Conservation (phyloP, 2,113 vertebrate genomes). For the Narcine bancroftii region DNA sequence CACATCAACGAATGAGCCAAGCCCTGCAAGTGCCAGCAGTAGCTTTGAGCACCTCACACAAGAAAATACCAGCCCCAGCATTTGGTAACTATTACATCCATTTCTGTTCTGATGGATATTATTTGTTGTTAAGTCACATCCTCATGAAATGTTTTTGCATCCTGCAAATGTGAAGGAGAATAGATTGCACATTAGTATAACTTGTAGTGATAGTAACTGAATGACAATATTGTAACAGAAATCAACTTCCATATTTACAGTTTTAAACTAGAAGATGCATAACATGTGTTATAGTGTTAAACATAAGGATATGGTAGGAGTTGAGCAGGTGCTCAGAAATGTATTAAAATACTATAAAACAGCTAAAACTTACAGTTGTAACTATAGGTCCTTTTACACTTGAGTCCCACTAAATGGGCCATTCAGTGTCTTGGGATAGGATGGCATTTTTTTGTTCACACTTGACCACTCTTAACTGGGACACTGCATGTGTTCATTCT, state of each 20-base stretch:
- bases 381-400: too few species aligned
- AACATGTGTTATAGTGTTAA: background rate
- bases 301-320: background rate
- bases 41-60: conserved; percentile 77
- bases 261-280: background rate
- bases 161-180: background rate
- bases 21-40: conserved; percentile 84
- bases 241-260: background rate
- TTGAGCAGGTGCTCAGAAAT: background rate
- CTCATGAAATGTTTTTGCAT: conserved; percentile 36
- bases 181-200: background rate
- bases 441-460: too few species aligned
- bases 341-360: background rate
- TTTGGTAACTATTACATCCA: conserved; percentile 62
- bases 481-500: too few species aligned
- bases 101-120: conserved; percentile 40
- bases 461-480: too few species aligned
- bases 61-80: conserved; percentile 70
- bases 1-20: conserved; percentile 84
- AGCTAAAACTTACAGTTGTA: too few species aligned
- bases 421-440: too few species aligned
- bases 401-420: too few species aligned
- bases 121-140: conserved; percentile 19
- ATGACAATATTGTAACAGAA: background rate
- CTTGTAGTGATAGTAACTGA: background rate